Conservation (phyloP, 1,140 invertebrate species). For the Eupeodes corollae region DNA sequence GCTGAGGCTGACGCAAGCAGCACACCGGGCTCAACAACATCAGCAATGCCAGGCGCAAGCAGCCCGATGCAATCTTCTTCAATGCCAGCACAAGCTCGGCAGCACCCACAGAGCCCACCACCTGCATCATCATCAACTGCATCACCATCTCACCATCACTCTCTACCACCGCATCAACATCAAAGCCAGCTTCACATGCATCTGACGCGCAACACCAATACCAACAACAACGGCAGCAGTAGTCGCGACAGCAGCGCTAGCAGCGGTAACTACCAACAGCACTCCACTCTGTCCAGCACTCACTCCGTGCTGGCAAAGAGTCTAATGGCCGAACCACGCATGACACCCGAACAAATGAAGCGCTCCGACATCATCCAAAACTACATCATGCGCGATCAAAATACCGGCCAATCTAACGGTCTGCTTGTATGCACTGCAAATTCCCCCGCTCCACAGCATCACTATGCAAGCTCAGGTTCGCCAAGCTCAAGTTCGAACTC, state of each 20-base stretch:
- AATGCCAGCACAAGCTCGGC: neutral
- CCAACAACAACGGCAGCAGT: constrained; percentile 8
- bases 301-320: constrained; percentile 79
- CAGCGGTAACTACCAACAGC: constrained; percentile 19
- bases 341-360: constrained; percentile 81
- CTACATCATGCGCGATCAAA: constrained; percentile 69
- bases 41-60: constrained; percentile 3
- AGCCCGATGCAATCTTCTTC: constrained; percentile 8
- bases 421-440: constrained; percentile 18
- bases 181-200: constrained; percentile 43
- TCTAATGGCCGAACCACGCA: constrained; percentile 74
- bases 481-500: constrained; percentile 10
- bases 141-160: constrained; percentile 4
- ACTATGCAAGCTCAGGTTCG: constrained; percentile 11
- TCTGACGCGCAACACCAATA: constrained; percentile 31
- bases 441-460: constrained; percentile 5
- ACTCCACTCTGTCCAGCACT: constrained; percentile 57
- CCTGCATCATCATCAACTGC: constrained; percentile 8
- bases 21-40: constrained; percentile 13
- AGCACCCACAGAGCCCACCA: constrained; percentile 19
- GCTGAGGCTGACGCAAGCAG: constrained; percentile 45
- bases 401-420: constrained; percentile 22
- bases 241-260: constrained; percentile 9
- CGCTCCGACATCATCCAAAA: constrained; percentile 80
- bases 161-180: constrained; percentile 17